Evolutionary conservation across 2,797 vertebrate species (phyloP).

Genomic region (Balearica regulorum): DNA sequence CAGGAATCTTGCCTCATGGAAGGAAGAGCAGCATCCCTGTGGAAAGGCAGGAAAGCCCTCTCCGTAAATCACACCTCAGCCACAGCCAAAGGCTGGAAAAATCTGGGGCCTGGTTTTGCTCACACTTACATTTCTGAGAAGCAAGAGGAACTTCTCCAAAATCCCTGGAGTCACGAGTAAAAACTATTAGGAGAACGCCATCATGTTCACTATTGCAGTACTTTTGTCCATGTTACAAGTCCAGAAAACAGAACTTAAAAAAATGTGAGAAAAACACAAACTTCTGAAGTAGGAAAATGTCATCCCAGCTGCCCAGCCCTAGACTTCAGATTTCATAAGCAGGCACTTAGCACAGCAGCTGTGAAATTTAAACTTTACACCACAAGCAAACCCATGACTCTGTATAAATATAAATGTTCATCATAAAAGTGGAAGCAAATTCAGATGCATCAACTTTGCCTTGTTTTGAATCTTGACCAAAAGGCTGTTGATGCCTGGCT

Average conservation of each 20-base stretch:
- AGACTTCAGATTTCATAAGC: background rate
- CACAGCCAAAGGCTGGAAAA: background rate
- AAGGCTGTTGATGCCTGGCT: background rate
- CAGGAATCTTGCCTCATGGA: background rate
- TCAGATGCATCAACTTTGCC: background rate
- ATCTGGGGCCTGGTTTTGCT: background rate
- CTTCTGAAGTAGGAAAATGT: background rate
- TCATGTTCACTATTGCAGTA: background rate
- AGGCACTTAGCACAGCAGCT: background rate
- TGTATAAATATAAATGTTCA: background rate
- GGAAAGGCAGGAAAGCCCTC: background rate
- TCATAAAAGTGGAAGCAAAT: background rate
- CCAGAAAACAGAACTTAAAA: background rate
- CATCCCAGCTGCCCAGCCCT: background rate
- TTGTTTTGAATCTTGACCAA: background rate
- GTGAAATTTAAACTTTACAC: background rate
- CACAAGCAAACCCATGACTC: background rate
- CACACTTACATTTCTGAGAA: background rate
- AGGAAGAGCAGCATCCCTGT: background rate
- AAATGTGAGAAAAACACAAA: background rate
- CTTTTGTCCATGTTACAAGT: background rate
- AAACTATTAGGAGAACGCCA: background rate
- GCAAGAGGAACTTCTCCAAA: background rate
- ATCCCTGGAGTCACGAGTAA: background rate
- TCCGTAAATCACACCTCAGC: background rate